Percentiles rank a stretch among this genome's conserved stretches.
Conservation (phyloP, 2,113 vertebrate genomes). For the Ptilonorhynchus violaceus region DNA sequence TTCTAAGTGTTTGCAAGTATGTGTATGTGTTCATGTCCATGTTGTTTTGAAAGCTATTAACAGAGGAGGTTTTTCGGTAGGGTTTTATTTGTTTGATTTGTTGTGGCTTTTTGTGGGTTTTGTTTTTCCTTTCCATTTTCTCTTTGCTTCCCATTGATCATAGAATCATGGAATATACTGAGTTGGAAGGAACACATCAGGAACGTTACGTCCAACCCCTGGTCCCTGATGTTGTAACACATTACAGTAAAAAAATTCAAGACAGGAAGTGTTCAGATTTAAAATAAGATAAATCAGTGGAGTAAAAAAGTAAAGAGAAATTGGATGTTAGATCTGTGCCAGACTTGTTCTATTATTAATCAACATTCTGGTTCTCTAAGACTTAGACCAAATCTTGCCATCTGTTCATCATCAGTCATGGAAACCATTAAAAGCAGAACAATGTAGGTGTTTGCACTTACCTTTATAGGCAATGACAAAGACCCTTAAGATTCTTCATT, state of each 20-base stretch:
- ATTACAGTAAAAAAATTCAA: neutral
- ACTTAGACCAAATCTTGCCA: constrained; percentile 10
- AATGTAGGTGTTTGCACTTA: neutral
- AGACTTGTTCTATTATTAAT: neutral
- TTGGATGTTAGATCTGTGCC: neutral
- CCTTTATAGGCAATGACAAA: neutral
- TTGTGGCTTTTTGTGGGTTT: neutral
- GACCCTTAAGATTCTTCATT: neutral
- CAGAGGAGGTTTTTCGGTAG: neutral
- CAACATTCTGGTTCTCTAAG: constrained; percentile 24
- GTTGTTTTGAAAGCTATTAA: neutral
- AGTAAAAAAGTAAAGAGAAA: constrained; percentile 17
- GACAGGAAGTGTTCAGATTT: neutral
- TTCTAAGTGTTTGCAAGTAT: neutral
- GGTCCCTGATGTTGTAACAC: neutral
- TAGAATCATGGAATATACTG: neutral
- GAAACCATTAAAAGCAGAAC: neutral
- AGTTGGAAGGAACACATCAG: neutral
- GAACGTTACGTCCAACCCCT: accelerated
- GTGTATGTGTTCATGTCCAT: neutral
- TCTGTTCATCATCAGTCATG: neutral
- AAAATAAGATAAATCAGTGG: neutral
- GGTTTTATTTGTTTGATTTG: neutral
- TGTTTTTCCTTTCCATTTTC: neutral
- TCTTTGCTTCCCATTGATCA: neutral